Percentiles rank a stretch among this genome's conserved stretches.
Conservation (phyloP, 2,888 invertebrate genomes). For the Stomorhina lunata region DNA sequence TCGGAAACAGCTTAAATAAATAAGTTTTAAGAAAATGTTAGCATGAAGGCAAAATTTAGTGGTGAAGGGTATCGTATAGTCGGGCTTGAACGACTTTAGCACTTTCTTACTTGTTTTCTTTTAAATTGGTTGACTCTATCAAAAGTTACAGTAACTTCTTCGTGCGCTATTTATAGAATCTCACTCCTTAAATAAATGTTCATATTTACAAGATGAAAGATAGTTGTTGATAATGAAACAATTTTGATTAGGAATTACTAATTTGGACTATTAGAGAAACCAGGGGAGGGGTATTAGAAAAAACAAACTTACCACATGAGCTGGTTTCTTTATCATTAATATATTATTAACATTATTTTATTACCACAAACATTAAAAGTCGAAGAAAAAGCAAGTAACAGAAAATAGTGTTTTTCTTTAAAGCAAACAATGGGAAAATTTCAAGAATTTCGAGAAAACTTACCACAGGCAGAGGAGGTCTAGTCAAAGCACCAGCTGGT, state of each 20-base stretch:
- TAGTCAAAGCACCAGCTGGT: slow-evolving; percentile 81
- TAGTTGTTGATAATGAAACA: slow-evolving; percentile 20
- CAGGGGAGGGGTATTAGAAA: slow-evolving; percentile 41
- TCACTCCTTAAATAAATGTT: too few relatives aligned
- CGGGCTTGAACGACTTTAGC: too few relatives aligned
- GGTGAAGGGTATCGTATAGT: too few relatives aligned
- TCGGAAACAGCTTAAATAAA: too few relatives aligned
- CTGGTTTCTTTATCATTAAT: slow-evolving; percentile 73
- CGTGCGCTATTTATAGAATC: too few relatives aligned
- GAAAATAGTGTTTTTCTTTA: too few relatives aligned
- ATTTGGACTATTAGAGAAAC: slow-evolving; percentile 39
- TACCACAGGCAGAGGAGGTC: slow-evolving; percentile 88
- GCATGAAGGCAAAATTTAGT: too few relatives aligned
- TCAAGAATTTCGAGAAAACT: slow-evolving; percentile 73
- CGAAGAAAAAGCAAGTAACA: slow-evolving; percentile 62
- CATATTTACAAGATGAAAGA: slow-evolving; percentile 28
- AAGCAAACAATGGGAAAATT: too few relatives aligned
- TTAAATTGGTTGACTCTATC: too few relatives aligned
- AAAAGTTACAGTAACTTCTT: too few relatives aligned
- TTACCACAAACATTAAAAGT: slow-evolving; percentile 65
- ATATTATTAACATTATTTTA: background rate
- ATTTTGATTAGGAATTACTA: slow-evolving; percentile 39
- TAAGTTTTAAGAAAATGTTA: too few relatives aligned
- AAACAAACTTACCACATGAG: slow-evolving; percentile 75
- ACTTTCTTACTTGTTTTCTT: too few relatives aligned